Evolutionary conservation across 2,888 invertebrate genomes (phyloP).

Genomic region (Synergus umbraculus): DNA sequence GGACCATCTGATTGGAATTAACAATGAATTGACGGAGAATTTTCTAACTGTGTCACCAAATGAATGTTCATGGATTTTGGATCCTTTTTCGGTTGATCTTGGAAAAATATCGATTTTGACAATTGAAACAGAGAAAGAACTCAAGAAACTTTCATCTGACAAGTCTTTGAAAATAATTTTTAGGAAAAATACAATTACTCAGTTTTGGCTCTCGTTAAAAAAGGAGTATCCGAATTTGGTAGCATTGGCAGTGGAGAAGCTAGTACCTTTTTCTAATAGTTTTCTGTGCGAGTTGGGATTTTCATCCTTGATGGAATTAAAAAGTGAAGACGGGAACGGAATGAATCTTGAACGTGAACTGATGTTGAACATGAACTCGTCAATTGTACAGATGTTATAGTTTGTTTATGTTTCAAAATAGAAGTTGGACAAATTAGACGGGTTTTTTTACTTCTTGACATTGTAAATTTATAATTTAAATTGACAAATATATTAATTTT

Average conservation of each 20-base stretch:
- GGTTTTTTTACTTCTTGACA: background rate
- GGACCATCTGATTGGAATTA: background rate
- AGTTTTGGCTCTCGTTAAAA: background rate
- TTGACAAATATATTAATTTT: background rate
- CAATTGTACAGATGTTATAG: background rate
- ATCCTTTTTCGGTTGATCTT: background rate
- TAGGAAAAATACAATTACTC: background rate
- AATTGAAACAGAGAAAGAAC: background rate
- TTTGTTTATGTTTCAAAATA: no score
- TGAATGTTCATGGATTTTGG: conserved; percentile 2
- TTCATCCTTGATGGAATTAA: background rate
- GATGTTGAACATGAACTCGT: conserved; percentile 1
- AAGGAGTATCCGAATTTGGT: background rate
- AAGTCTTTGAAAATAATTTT: background rate
- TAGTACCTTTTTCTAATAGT: conserved; percentile 8
- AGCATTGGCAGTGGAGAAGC: background rate
- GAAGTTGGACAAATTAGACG: background rate
- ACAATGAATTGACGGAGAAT: background rate
- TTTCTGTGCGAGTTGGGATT: conserved; percentile 8
- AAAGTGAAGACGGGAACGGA: background rate
- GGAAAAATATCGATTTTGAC: background rate
- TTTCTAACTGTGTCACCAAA: background rate
- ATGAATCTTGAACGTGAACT: conserved; percentile 12
- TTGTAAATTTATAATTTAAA: background rate
- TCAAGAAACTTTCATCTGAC: background rate